Percentiles rank a stretch among this genome's conserved stretches.
These are phyloP conservation scores for Hypanus sabinus DNA, from an alignment of 2,113 vertebrate species.

Conservation along the genomic window DNA sequence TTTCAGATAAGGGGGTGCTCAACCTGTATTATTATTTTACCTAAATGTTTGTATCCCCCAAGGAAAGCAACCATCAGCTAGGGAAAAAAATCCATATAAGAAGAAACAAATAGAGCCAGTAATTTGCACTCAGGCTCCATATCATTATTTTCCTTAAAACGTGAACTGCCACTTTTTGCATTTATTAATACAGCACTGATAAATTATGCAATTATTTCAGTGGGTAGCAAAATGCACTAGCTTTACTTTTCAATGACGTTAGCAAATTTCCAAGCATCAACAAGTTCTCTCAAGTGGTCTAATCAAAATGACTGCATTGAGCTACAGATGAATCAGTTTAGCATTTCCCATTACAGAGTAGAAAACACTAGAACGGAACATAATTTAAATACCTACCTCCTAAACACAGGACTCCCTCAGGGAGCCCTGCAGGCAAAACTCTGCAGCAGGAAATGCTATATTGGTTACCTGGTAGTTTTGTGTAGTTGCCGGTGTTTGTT, in stretches of 20 bases:
- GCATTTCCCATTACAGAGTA: slow-evolving; percentile 33
- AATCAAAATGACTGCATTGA: neutral
- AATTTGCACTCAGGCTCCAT: neutral
- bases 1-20: too few relatives aligned
- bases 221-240: neutral
- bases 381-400: slow-evolving; percentile 13
- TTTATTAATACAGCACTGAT: neutral
- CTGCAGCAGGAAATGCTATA: slow-evolving; percentile 36
- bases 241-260: neutral
- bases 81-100: neutral
- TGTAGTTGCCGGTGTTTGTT: slow-evolving; percentile 48
- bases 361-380: neutral
- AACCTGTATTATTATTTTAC: neutral
- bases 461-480: slow-evolving; percentile 60
- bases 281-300: neutral
- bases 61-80: neutral
- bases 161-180: neutral
- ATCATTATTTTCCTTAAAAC: neutral
- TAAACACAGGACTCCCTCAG: neutral
- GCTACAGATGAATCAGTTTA: neutral
- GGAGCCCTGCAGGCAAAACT: neutral
- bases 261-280: neutral
- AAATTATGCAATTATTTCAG: neutral
- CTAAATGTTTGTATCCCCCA: neutral
- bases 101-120: neutral